Conservation (phyloP, 2,113 vertebrate genomes). For the Pandion haliaetus region DNA sequence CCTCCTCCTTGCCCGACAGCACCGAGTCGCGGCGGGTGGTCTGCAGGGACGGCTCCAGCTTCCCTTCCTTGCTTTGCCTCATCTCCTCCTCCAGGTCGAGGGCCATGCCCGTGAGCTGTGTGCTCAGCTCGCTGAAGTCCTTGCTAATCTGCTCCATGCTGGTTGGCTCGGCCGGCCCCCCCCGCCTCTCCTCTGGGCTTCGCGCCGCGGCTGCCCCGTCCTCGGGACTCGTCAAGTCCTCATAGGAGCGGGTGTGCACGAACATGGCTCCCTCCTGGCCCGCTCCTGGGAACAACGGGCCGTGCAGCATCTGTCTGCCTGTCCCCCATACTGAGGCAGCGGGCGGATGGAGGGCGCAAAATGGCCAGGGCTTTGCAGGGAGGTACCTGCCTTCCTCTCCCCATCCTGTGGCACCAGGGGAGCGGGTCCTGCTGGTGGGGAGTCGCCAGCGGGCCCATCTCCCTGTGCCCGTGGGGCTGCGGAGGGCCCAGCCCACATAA, state of each 20-base stretch:
- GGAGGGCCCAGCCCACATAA: rapidly evolving
- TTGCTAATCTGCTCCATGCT: conserved; percentile 79
- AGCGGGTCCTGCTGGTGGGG: rapidly evolving
- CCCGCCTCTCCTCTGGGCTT: conserved; percentile 45
- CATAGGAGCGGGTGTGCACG: conserved; percentile 89
- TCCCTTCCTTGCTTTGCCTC: conserved; percentile 69
- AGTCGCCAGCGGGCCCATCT: not conserved
- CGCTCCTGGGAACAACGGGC: conserved; percentile 76
- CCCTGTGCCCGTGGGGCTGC: rapidly evolving
- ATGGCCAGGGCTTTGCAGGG: not conserved
- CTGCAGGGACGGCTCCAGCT: conserved; percentile 6
- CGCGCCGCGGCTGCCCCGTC: not conserved
- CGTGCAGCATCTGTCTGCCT: rapidly evolving
- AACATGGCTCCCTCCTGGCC: conserved; percentile 92
- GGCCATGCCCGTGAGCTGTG: conserved; percentile 74
- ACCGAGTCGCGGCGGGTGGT: conserved; percentile 10
- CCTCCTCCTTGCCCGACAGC: conserved; percentile 72
- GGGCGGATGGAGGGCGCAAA: rapidly evolving
- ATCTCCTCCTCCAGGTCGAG: conserved; percentile 77
- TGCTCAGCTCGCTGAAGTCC: conserved; percentile 80
- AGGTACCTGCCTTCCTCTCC: not conserved
- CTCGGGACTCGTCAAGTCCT: conserved; percentile 85
- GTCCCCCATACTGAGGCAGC: rapidly evolving
- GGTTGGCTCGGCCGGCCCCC: not conserved
- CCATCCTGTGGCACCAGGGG: not conserved